phyloP scores from a whole-genome alignment of 35 echinoderm and acorn worm species.

The Eucidaris tribuloides region DNA sequence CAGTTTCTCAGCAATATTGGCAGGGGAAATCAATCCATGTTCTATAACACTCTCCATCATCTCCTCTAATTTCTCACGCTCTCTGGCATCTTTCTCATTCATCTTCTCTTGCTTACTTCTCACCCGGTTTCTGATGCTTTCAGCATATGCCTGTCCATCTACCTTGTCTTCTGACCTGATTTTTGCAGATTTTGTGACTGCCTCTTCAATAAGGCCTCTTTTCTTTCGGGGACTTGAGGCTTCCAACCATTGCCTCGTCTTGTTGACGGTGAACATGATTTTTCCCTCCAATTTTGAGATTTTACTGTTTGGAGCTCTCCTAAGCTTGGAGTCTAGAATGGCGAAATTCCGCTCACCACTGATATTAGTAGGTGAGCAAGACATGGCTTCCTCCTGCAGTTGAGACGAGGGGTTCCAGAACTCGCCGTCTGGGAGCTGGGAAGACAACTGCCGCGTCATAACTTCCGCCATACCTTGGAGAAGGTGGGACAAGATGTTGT shows the following conservation, averaged over 20 bases:
- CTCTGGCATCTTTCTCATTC: neutral
- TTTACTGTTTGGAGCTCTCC: neutral
- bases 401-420: neutral
- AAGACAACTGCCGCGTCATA: neutral
- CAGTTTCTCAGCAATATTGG: no score
- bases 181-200: neutral
- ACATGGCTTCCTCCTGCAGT: neutral
- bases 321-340: neutral
- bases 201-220: neutral
- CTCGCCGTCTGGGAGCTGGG: neutral
- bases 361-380: neutral
- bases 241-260: neutral
- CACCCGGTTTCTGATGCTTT: neutral
- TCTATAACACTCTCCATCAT: neutral
- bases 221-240: neutral
- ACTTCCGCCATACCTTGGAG: neutral
- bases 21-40: no score
- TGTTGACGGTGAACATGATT: conserved; percentile 6
- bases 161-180: neutral
- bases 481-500: neutral
- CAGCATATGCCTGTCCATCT: neutral
- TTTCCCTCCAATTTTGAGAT: no score
- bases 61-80: conserved; percentile 7
- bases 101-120: neutral
- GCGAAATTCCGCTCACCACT: conserved; percentile 13